A percentile compares a stretch with the other conserved stretches of the same genome.
phyloP scores from a whole-genome alignment of 2,113 vertebrate genomes.

The Pycnonotus jocosus region DNA sequence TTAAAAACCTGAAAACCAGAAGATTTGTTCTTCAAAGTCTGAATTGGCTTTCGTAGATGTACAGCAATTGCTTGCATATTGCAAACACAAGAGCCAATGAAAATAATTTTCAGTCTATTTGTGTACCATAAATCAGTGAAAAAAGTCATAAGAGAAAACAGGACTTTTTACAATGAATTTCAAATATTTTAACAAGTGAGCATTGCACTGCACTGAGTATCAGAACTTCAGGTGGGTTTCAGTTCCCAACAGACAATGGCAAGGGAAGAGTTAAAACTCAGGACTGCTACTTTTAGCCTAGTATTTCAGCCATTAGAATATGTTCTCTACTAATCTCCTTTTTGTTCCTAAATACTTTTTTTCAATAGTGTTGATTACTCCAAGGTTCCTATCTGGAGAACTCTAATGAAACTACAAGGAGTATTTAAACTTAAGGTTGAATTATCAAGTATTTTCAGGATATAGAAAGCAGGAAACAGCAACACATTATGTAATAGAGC shows the following conservation, averaged over 20 bases:
- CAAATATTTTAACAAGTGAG: background rate
- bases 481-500: conserved; percentile 65
- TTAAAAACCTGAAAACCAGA: fast-evolving
- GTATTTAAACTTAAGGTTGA: conserved; percentile 42
- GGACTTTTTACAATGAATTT: background rate
- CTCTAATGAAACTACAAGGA: conserved; percentile 18
- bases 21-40: background rate
- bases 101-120: background rate
- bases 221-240: background rate
- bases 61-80: background rate
- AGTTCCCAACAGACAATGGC: background rate
- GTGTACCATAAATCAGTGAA: background rate
- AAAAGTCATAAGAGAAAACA: background rate
- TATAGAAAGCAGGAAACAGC: conserved; percentile 65
- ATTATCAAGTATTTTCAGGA: conserved; percentile 62
- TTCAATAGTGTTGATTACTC: conserved; percentile 28
- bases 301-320: background rate
- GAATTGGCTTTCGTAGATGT: background rate
- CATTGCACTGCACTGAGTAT: background rate
- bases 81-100: background rate
- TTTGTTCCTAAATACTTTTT: conserved; percentile 32
- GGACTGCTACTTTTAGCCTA: background rate
- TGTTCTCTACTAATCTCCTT: background rate
- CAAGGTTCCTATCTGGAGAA: conserved; percentile 23
- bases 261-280: background rate